Evolutionary conservation across 2,797 vertebrate species (phyloP), one percentile per base, ranked within the genome.

Genomic region (Kryptopterus vitreolus): DNA sequence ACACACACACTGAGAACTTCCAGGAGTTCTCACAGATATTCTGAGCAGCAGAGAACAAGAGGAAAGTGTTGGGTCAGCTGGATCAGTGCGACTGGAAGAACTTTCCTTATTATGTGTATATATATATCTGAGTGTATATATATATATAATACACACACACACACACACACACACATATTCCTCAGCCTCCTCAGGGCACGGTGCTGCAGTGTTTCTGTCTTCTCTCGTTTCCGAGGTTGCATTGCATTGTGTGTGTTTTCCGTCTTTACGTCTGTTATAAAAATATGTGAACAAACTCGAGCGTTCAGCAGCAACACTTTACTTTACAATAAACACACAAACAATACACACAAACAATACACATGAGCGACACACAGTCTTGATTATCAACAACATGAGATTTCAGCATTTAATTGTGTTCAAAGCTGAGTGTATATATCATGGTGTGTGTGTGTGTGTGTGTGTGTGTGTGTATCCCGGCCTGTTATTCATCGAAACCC

Each of bases 401-500:
- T 3, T 4, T 20, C 35, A 12, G 8, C 11, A 9, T 61, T 1
- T 11, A 63, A 31, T 63, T 10, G 61, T 10, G 18, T 35, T 6
- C 13, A 24, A 9, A 38, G 38, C 38, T 43, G 38, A 7, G 7
- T 43, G 38, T 43, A 9, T 43, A 10, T 43, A 3, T 43, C n/a
- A n/a, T n/a, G n/a, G 38, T 38, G 3, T 38, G 38, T 38, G 3
- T 38, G 38, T 38, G 3, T 38, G 38, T 38, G 3, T 38, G 38
- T 38, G 3, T 38, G 38, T 38, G 3, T 38, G 38, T 38, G 38
- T 38, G 38, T 43, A 10, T 43, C n/a, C n/a, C n/a, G n/a, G n/a
- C n/a, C n/a, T n/a, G n/a, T n/a, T n/a, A 77, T 81, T 81, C 62
- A 81, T 81, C 24, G 46, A 35, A 46, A 43, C 38, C 26, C 8